These are phyloP conservation scores for Phragmatobia fuliginosa DNA, from an alignment of 2,888 invertebrate species.

Conservation along the genomic window DNA sequence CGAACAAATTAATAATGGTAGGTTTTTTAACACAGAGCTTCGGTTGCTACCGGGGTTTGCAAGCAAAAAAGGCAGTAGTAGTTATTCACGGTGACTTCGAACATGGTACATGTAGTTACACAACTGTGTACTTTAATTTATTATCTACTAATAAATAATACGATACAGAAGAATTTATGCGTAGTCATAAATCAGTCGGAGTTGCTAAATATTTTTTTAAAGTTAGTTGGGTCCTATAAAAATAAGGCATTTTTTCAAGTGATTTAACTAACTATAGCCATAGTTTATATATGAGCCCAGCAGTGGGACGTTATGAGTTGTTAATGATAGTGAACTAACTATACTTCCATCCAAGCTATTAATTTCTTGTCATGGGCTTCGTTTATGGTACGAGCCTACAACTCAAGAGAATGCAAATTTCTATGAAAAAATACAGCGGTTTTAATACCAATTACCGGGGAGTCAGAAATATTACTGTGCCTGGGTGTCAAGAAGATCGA, in stretches of 20 bases:
- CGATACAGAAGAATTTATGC: not conserved
- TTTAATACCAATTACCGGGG: too few relatives aligned
- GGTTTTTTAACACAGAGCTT: conserved; percentile 62
- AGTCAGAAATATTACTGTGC: too few relatives aligned
- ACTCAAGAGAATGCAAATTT: too few relatives aligned
- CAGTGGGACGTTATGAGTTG: too few relatives aligned
- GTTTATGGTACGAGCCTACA: too few relatives aligned
- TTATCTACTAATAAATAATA: not conserved
- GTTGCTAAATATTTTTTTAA: not conserved
- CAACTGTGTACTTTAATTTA: conserved; percentile 8
- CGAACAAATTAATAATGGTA: conserved; percentile 59
- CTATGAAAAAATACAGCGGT: too few relatives aligned
- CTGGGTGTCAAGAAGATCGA: too few relatives aligned
- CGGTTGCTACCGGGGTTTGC: conserved; percentile 70
- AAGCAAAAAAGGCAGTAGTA: conserved; percentile 68
- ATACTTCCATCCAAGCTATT: not conserved
- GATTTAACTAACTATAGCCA: too few relatives aligned
- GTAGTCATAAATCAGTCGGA: not conserved
- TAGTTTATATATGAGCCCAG: too few relatives aligned
- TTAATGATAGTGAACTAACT: too few relatives aligned
- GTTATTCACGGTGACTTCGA: conserved; percentile 55
- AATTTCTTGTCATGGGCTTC: too few relatives aligned
- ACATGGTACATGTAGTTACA: conserved; percentile 41
- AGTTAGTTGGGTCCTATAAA: not conserved
- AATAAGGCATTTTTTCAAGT: not conserved